A percentile compares a stretch with the other conserved stretches of the same genome.
phyloP scores from a whole-genome alignment of 64 coral and sea anemone genomes.

The Hydrozoanthus tunicans region DNA sequence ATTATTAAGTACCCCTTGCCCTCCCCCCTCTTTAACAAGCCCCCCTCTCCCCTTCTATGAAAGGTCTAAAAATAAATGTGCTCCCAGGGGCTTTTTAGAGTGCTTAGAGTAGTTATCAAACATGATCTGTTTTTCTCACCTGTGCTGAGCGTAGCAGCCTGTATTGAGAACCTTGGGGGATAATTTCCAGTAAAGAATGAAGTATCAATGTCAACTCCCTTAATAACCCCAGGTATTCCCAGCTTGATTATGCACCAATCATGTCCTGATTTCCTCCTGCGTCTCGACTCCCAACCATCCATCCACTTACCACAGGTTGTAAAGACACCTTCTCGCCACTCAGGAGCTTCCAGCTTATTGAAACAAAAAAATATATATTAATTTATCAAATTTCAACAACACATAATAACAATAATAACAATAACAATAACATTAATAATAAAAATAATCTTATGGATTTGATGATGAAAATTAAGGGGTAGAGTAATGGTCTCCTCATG shows the following conservation, averaged over 20 bases:
- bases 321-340: slow-evolving; percentile 85
- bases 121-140: slow-evolving; percentile 18
- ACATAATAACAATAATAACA: no score
- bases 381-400: neutral
- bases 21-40: no score
- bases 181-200: slow-evolving; percentile 91
- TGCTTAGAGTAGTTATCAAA: no score
- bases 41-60: no score
- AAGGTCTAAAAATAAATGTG: no score
- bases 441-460: no score
- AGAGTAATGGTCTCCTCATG: no score
- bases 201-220: slow-evolving; percentile 84
- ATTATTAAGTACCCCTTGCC: no score
- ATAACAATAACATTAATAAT: no score
- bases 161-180: slow-evolving; percentile 73
- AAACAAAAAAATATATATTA: neutral
- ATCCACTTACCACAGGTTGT: slow-evolving; percentile 90
- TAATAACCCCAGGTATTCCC: slow-evolving; percentile 80
- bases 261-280: slow-evolving; percentile 73
- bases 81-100: no score
- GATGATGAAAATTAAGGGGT: no score
- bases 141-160: slow-evolving; percentile 62
- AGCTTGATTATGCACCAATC: slow-evolving; percentile 94
- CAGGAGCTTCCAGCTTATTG: slow-evolving; percentile 56
- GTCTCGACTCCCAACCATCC: slow-evolving; percentile 96